Evolutionary conservation across 37 sponge, comb jelly and placozoan genomes (phyloP).

Genomic region (Corticium candelabrum): DNA sequence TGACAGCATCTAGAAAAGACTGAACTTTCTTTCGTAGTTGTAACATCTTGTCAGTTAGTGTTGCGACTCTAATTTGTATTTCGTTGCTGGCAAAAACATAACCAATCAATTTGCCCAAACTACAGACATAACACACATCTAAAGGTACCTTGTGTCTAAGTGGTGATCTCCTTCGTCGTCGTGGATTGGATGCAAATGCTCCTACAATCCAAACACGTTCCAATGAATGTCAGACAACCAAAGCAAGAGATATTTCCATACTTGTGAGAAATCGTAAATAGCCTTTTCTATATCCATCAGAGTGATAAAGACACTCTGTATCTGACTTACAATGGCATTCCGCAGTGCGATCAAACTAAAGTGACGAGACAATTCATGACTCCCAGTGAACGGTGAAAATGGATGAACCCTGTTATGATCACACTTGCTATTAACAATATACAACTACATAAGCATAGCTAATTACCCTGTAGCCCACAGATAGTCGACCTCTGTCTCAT

Average conservation of each 20-base stretch:
- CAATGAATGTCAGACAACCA: background rate
- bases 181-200: background rate
- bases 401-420: background rate
- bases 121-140: background rate
- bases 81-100: background rate
- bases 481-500: background rate
- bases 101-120: background rate
- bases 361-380: background rate
- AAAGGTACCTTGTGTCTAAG: background rate
- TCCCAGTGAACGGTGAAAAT: background rate
- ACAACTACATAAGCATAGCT: background rate
- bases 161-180: constrained; percentile 1
- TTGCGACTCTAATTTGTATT: background rate
- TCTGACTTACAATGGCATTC: background rate
- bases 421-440: background rate
- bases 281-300: background rate
- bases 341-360: background rate
- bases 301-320: background rate
- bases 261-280: background rate
- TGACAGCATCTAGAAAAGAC: background rate
- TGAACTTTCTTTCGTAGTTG: background rate
- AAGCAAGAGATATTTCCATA: background rate
- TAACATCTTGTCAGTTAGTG: background rate
- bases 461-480: background rate
- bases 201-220: background rate